A percentile compares a stretch with the other conserved stretches of the same genome.
Evolutionary conservation across 2,797 vertebrate species (phyloP).

Genomic region (Odontamblyopus lacepedii): DNA sequence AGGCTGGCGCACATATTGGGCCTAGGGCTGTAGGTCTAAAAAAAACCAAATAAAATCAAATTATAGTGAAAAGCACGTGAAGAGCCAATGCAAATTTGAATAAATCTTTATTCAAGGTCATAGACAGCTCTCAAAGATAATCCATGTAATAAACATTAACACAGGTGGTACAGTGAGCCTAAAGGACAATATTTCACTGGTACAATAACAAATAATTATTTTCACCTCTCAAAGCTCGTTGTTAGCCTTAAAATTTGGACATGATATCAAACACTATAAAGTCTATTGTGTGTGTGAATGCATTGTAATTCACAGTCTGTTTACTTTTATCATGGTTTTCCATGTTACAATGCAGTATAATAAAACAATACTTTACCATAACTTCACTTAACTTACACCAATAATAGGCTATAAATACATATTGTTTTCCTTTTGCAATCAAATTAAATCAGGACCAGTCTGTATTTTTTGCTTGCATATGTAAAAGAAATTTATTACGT

Average conservation of each 20-base stretch:
- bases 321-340: conserved; percentile 6
- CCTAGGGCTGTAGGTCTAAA: neutral
- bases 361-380: conserved; percentile 21
- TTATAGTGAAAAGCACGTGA: conserved; percentile 3
- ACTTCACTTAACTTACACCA: conserved; percentile 32
- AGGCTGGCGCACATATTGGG: neutral
- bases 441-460: conserved; percentile 23
- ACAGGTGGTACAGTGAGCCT: conserved; percentile 68
- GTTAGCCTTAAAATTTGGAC: conserved; percentile 36
- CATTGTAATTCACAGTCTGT: conserved; percentile 40
- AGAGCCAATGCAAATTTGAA: conserved; percentile 56
- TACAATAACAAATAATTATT: conserved; percentile 69
- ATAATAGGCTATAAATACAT: conserved; percentile 21
- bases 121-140: conserved; percentile 69
- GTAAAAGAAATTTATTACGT: neutral
- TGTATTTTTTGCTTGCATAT: neutral
- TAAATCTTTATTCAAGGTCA: conserved; percentile 75
- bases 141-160: conserved; percentile 73
- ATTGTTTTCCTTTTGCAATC: conserved; percentile 19
- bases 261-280: conserved; percentile 33
- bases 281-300: conserved; percentile 8
- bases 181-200: conserved; percentile 75
- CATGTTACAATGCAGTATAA: conserved; percentile 10
- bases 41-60: neutral
- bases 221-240: conserved; percentile 48